Evolutionary conservation across 2,113 vertebrate species (phyloP).

Genomic region (Gobius niger): DNA sequence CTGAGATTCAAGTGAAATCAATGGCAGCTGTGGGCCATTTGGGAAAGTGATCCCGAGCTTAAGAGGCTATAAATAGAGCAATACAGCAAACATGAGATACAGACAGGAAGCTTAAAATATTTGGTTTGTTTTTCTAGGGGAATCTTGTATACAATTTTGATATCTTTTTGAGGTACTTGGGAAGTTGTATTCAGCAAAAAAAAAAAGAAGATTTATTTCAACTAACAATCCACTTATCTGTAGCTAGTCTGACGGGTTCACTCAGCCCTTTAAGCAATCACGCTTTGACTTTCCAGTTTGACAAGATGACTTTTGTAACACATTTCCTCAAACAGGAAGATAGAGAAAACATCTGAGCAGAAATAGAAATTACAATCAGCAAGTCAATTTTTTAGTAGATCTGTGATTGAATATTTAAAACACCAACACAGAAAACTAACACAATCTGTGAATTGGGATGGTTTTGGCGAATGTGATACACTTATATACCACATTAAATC

Average conservation of each 20-base stretch:
- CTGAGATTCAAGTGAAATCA: conserved; percentile 48
- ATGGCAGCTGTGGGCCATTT: conserved; percentile 39
- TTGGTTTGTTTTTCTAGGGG: too few relatives aligned
- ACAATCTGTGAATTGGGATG: too few relatives aligned
- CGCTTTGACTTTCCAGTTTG: not conserved
- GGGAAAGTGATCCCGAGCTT: conserved; percentile 49
- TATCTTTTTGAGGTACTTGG: too few relatives aligned
- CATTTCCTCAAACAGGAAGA: not conserved
- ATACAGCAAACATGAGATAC: not conserved
- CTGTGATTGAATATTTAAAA: too few relatives aligned
- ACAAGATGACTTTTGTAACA: not conserved
- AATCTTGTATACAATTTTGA: too few relatives aligned
- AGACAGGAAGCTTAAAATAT: not conserved
- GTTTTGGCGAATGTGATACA: too few relatives aligned
- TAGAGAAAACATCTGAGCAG: not conserved
- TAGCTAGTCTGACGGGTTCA: not conserved
- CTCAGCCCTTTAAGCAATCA: not conserved
- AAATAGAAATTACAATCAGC: not conserved
- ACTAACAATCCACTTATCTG: not conserved
- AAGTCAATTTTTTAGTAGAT: too few relatives aligned
- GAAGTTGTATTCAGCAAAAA: too few relatives aligned
- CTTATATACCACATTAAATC: too few relatives aligned
- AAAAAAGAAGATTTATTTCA: too few relatives aligned
- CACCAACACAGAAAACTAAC: too few relatives aligned
- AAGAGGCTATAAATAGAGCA: conserved; percentile 57